Conservation (phyloP, 2,888 invertebrate genomes). For the Tinea pellionella region DNA sequence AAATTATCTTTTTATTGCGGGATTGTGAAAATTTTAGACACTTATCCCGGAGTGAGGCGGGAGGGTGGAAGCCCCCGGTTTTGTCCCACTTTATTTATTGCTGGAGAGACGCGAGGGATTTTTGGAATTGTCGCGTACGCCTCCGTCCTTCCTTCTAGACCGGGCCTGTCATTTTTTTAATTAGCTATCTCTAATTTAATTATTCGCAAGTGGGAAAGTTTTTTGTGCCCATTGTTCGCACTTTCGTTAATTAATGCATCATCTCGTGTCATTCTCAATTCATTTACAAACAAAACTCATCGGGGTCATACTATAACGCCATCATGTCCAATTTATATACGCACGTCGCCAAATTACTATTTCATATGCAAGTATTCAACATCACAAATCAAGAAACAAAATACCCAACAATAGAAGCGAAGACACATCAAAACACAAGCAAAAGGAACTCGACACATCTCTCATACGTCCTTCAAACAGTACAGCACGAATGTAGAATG, state of each 20-base stretch:
- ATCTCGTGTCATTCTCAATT: background rate
- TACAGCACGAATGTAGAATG: constrained; percentile 45
- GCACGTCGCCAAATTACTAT: too few relatives aligned
- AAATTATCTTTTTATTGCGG: constrained; percentile 71
- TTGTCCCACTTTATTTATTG: constrained; percentile 68
- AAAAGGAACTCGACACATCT: constrained; percentile 7
- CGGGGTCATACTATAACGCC: too few relatives aligned
- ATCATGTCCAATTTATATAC: too few relatives aligned
- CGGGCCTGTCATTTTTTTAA: constrained; percentile 48
- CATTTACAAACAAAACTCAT: background rate
- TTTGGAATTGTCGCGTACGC: constrained; percentile 51
- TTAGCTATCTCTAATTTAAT: constrained; percentile 25
- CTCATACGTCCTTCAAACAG: constrained; percentile 56
- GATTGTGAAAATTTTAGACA: constrained; percentile 71
- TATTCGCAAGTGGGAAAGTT: constrained; percentile 5
- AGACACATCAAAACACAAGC: background rate
- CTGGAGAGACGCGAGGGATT: constrained; percentile 61
- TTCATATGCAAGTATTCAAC: background rate
- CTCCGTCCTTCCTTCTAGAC: constrained; percentile 57
- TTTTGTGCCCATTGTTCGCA: background rate
- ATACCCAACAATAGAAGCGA: background rate
- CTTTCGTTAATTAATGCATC: too few relatives aligned
- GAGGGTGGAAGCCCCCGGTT: constrained; percentile 29
- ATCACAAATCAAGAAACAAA: background rate
- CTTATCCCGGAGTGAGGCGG: constrained; percentile 56